phyloP scores from a whole-genome alignment of 2,888 invertebrate genomes.

The Oxytorus armatus region DNA sequence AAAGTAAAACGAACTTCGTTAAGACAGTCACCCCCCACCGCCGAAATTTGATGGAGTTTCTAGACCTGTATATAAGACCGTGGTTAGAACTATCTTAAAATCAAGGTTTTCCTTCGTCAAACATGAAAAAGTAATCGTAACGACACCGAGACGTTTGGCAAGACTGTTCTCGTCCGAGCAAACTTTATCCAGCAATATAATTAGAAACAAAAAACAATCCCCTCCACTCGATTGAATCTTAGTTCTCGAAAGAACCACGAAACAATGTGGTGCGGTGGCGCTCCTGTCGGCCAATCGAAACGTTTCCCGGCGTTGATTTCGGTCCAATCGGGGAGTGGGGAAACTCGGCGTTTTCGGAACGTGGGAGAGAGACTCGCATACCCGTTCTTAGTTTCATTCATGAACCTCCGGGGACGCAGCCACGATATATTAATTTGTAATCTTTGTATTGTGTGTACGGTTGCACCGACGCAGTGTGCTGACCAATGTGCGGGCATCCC shows the following conservation, averaged over 20 bases:
- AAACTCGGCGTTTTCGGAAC: conserved; percentile 63
- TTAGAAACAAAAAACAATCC: conserved; percentile 13
- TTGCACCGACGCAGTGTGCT: conserved; percentile 78
- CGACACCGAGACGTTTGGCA: too few species aligned
- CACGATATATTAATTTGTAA: conserved; percentile 80
- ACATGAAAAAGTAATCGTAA: too few species aligned
- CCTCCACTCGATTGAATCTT: conserved; percentile 2
- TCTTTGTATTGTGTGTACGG: conserved; percentile 80
- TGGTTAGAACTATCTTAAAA: too few species aligned
- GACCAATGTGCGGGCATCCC: conserved; percentile 79
- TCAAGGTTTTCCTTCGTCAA: too few species aligned
- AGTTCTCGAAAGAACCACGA: background rate
- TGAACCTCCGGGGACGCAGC: conserved; percentile 77
- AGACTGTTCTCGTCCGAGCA: too few species aligned
- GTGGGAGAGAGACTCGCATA: conserved; percentile 73
- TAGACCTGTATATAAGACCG: too few species aligned
- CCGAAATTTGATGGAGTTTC: too few species aligned
- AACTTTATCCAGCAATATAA: too few species aligned
- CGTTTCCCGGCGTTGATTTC: conserved; percentile 57
- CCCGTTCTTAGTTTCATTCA: conserved; percentile 83
- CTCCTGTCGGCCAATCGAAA: conserved; percentile 60
- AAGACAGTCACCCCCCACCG: too few species aligned
- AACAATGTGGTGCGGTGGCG: conserved; percentile 5
- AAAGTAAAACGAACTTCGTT: too few species aligned
- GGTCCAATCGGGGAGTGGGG: conserved; percentile 48